Evolutionary conservation across 2,113 vertebrate species (phyloP), one percentile per base, ranked within the genome.

Genomic region (Rhinopomastus cyanomelas): DNA sequence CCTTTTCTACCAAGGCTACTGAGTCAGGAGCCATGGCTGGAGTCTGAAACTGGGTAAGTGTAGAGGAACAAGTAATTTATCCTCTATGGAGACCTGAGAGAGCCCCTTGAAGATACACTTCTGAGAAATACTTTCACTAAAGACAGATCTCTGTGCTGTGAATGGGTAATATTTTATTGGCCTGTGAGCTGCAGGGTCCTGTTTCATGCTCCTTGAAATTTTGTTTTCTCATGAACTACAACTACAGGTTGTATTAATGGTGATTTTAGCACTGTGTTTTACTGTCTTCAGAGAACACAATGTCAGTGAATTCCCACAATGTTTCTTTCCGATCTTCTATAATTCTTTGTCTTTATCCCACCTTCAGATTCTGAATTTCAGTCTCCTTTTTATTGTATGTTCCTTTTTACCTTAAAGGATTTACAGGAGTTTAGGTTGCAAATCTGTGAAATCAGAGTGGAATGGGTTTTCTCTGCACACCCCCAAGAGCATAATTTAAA

Each of bases 381-480:
- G 9, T 27, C 27, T 3, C 26, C 3, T 51, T 59, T 73, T 74
- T 30, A 32, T 65, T 71, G 17, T 65, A 16, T 69, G 1, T 65
- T 83, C 61, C 18, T 69, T 73, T 71, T 60, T 17, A 51, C 6
- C 27, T 48, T 73, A 53, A 78, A 23, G 9, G 17, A 42, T 53
- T 69, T 60, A 22, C 4, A 49, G 49, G 52, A 57, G 6, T 62
- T 77, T 23, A 61, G 52, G 25, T 37, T 81, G 52, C 37, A 76
- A 36, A 14, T 64, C 27, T 75, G 13, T 75, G 20, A 26, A 57
- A 29, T 39, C 55, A 17, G 21, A 55, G 6, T 36, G 37, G 39
- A 46, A 42, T 10, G 59, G 22, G 12, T 29, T 16, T 3, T 13
- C 2, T 2, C n/a, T 4, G 6, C 16, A 20, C 12, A 6, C 8